phyloP scores from a whole-genome alignment of 2,113 vertebrate species.

The Daphoenositta chrysoptera region DNA sequence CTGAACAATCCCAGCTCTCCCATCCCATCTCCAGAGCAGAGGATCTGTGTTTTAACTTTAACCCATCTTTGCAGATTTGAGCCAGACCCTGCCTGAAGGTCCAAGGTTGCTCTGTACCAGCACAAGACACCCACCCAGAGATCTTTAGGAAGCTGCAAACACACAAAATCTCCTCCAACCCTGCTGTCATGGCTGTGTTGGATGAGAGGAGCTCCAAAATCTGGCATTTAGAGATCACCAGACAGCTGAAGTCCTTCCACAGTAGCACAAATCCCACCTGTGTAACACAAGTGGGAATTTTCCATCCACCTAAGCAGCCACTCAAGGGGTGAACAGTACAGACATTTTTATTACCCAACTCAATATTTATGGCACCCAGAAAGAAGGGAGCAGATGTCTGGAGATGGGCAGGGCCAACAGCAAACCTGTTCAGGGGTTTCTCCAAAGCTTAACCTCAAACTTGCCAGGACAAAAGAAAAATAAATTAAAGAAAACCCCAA shows the following conservation, averaged over 20 bases:
- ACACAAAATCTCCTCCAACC: not conserved
- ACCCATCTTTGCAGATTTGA: not conserved
- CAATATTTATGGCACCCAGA: not conserved
- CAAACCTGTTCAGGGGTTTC: not conserved
- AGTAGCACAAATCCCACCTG: not conserved
- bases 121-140: not conserved
- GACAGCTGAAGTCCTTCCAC: not conserved
- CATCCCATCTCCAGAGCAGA: not conserved
- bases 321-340: fast-evolving
- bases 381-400: not conserved
- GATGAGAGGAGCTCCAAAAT: not conserved
- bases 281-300: not conserved
- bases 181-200: not conserved
- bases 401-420: not conserved
- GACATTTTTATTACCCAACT: not conserved
- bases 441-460: not conserved
- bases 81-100: fast-evolving
- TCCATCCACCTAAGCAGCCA: not conserved
- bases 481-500: not conserved
- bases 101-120: not conserved
- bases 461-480: not conserved
- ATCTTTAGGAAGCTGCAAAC: not conserved
- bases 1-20: not conserved
- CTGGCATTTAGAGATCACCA: not conserved
- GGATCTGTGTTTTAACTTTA: not conserved